Evolutionary conservation across 2,888 invertebrate genomes (phyloP), one percentile per base, ranked within the genome.

Genomic region (Agrochola litura): DNA sequence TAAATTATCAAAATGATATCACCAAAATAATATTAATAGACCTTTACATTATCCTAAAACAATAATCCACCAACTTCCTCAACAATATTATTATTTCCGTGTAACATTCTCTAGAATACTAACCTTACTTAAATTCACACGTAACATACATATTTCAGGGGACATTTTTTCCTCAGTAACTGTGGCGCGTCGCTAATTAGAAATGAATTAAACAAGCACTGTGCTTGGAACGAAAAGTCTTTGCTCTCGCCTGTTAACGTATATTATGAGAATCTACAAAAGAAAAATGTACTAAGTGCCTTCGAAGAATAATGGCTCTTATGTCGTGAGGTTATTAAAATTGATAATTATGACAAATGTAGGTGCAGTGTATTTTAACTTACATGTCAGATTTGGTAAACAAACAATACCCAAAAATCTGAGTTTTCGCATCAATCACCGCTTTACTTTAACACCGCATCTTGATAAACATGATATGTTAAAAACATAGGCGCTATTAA

Each of bases 201-300:
- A 88, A 85, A 86, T 85, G 83, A 89, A 89, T 89, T 88, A 85
- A 88, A 85, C 84, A 88, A 84, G 83, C 87, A 84, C 73, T 74
- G 49, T n/a, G 14, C 46, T 14, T 46, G 75, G 79, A 81, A 79
- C 84, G 85, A 86, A 88, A 89, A 80, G 81, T 76, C 71, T 77
- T 71, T 71, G 46, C 86, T 73, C 76, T 54, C 66, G 41, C 54
- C 76, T 83, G 79, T 86, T 76, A 79, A 60, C 73, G 75, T 83
- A 61, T 52, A 75, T 77, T 77, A 83, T 46, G 63, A 52, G 61
- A 79, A 64, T 54, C 43, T 37, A 22, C 58, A 63, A 66, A 83
- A 52, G 84, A 74, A 77, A 41, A 83, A 61, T 63, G 75, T 61
- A 56, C 41, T 84, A 86, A 86, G 77, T 66, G 70, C 74, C 60